Base-by-base conservation (phyloP, 2,888 invertebrate species). In the Cantharis rustica region DNA sequence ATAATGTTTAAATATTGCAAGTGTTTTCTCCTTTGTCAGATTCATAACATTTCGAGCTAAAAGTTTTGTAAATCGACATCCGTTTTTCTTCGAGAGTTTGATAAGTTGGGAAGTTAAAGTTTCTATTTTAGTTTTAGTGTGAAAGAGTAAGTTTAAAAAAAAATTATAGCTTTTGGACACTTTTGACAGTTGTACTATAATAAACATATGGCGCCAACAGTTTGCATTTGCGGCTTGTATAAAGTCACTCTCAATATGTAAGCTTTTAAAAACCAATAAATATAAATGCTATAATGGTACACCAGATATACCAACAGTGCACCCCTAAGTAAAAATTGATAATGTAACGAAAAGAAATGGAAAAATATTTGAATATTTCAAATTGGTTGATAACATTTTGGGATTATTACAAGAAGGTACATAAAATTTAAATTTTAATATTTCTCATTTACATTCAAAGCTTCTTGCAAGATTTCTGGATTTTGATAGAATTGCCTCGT, bases 191-290 rank as follows among this genome's bases (percentile, higher is more conserved):
- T 79, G 80, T 71, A 77, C 73, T 73, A 70, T 72, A 70, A 79
- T 72, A 73, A 82, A 82, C 81, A 82, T 80, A 82, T 82, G 82
- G 80, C 73, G 64, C 73, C 76, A 80, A 77, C 79, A 80, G 79
- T 77, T 81, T 74, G 75, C 79, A 77, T 78, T 79, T 79, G 79
- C 79, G 76, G 78, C 78, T 62, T 76, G 69, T 62, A 69, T 80
- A 79, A 78, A 79, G 77, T 72, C 75, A 70, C 75, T 78, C 79
- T 80, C 81, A 79, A 80, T 81, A 80, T 80, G 77, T 79, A 79
- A 79, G 81, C 81, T 80, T 83, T 83, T 82, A 81, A 83, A 82
- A 82, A 82, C 80, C 82, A 82, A 83, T 83, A 82, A 82, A 83
- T 82, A 82, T 82, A 81, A 81, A 73, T 68, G 71, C 79, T 81